Percentiles rank a stretch among this genome's conserved stretches.
Conservation (phyloP, 2,797 vertebrate genomes). For the Paratrypauchen microcephalus region DNA sequence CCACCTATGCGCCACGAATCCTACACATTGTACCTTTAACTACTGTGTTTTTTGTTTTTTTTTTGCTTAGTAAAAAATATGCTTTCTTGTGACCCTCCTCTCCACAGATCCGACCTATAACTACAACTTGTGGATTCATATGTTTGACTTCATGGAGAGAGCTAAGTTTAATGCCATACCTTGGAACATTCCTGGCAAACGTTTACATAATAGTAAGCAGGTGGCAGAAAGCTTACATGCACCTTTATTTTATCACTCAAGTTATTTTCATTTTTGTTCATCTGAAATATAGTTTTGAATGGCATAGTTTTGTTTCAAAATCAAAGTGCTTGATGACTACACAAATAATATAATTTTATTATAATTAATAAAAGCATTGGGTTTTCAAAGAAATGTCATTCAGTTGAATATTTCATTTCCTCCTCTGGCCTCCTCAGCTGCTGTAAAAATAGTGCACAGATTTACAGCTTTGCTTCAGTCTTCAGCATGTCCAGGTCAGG, state of each 20-base stretch:
- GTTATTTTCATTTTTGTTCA: too few relatives aligned
- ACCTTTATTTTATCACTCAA: too few relatives aligned
- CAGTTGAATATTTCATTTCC: background rate
- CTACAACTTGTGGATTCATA: background rate
- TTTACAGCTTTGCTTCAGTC: slow-evolving; percentile 37
- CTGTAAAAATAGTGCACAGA: slow-evolving; percentile 37
- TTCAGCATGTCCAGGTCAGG: slow-evolving; percentile 30
- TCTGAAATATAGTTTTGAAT: background rate
- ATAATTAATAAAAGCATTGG: too few relatives aligned
- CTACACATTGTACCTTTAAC: too few relatives aligned
- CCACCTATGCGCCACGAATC: too few relatives aligned
- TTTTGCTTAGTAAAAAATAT: background rate
- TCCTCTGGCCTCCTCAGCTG: background rate
- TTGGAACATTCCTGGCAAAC: background rate
- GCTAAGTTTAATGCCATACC: background rate
- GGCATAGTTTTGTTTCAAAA: background rate
- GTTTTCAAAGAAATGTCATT: too few relatives aligned
- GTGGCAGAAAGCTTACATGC: too few relatives aligned
- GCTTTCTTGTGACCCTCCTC: background rate
- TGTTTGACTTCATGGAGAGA: background rate
- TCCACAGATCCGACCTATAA: background rate
- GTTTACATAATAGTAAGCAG: background rate
- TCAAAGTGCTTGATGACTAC: background rate
- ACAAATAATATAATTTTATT: background rate
- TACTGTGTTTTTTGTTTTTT: too few relatives aligned